These are phyloP conservation scores for Torymus texanus DNA, from an alignment of 2,888 invertebrate genomes.

Conservation along the genomic window DNA sequence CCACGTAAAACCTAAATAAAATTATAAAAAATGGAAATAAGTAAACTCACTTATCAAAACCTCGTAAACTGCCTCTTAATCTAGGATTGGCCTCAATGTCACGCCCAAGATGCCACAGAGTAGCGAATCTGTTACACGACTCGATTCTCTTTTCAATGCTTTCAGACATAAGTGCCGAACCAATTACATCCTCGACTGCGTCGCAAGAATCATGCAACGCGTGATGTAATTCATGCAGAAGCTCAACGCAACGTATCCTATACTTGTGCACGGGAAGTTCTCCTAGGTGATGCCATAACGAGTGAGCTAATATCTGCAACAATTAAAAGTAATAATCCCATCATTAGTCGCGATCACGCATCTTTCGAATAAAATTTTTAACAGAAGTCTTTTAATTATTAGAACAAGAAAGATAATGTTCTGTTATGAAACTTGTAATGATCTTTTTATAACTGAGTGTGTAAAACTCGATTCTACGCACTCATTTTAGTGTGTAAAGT, in stretches of 20 bases:
- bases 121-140: slow-evolving; percentile 80
- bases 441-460: no score
- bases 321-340: slow-evolving; percentile 27
- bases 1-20: not conserved
- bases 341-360: slow-evolving; percentile 18
- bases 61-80: slow-evolving; percentile 75
- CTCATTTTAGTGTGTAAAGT: no score
- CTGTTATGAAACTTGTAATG: no score
- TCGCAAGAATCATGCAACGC: slow-evolving; percentile 73
- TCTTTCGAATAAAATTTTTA: no score
- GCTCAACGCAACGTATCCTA: slow-evolving; percentile 80
- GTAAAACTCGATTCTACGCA: no score
- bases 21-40: not conserved
- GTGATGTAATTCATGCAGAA: slow-evolving; percentile 88
- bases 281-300: slow-evolving; percentile 84
- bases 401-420: no score
- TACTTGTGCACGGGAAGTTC: slow-evolving; percentile 78
- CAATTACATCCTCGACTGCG: slow-evolving; percentile 85
- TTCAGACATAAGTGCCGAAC: slow-evolving; percentile 75
- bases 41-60: slow-evolving; percentile 79
- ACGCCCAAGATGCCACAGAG: slow-evolving; percentile 87
- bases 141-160: slow-evolving; percentile 76
- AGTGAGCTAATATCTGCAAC: slow-evolving; percentile 80
- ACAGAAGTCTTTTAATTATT: no score
- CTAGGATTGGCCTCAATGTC: slow-evolving; percentile 79